Base-by-base conservation (phyloP, 2,888 invertebrate genomes). In the Drosophila cracens region DNA sequence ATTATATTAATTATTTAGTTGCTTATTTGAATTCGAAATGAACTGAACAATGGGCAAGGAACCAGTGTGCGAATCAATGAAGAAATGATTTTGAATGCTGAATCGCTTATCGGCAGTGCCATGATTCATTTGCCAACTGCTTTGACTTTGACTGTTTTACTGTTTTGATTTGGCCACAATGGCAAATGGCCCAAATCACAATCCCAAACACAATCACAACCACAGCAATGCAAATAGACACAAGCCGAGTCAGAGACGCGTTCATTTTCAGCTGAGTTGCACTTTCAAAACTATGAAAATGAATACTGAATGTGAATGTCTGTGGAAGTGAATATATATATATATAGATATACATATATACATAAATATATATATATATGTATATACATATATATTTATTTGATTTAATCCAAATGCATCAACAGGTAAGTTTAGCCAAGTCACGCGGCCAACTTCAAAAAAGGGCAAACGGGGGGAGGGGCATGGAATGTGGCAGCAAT, bases 71-170 rank as follows among this genome's bases (percentile, higher is more conserved):
- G 21, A 31, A 58, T 59, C 52, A 43, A 43, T 43, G 40, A 60
- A 56, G 43, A 27, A 31, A 51, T 53, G 27, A 62, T 21, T 52
- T 36, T 57, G 60, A 60, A 67, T 74, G 84, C 54, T 71, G 56
- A 76, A 71, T 76, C 71, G 74, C 76, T 82, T 84, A 84, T 87
- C 87, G 85, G 27, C 38, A 67, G 62, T 53, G 51, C 59, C 57
- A 87, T 83, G 88, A 83, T 70, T 83, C 83, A 83, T 85, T 82
- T 74, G 84, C 64, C 84, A 79, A 71, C 64, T 70, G 77, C 60
- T 69, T 48, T 49, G 69, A 59, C 57, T 51, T 54, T 58, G 63
- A 79, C 46, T 64, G 75, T 52, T 62, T 53, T 36, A 33, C 33
- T 33, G 33, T 53, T 53, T 53, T 43, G 7, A 21, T 49, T 67